Conservation (phyloP, 2,888 invertebrate species). For the Labia minor region DNA sequence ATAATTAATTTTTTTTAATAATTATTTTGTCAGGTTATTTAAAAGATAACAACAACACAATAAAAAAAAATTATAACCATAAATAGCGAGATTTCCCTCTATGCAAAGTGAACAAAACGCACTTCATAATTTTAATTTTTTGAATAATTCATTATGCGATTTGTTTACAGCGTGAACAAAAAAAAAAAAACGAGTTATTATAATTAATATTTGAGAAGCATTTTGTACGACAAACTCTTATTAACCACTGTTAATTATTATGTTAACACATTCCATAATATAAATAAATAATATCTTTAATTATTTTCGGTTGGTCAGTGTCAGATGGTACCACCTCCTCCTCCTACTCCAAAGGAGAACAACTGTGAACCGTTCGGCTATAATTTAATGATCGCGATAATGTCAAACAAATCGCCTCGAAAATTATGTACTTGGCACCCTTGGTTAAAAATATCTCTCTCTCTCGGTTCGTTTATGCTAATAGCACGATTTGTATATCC, state of each 20-base stretch:
- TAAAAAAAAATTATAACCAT: too few species aligned
- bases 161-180: neutral
- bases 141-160: constrained; percentile 4
- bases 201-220: neutral
- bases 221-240: neutral
- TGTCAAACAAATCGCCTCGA: neutral
- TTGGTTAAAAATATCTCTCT: neutral
- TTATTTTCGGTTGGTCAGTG: constrained; percentile 4
- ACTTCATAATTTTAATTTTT: neutral
- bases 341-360: neutral
- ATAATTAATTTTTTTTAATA: too few species aligned
- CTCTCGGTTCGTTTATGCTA: neutral
- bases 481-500: neutral
- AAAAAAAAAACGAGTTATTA: neutral
- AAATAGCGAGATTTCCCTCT: too few species aligned
- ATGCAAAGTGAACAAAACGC: too few species aligned
- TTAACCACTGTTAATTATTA: constrained; percentile 13
- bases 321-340: neutral
- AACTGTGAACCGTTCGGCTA: neutral
- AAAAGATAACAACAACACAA: too few species aligned
- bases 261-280: neutral
- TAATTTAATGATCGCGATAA: constrained; percentile 8
- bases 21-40: too few species aligned
- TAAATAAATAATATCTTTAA: neutral
- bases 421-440: constrained; percentile 2